Percentiles rank a stretch among this genome's conserved stretches.
Evolutionary conservation across 2,797 vertebrate genomes (phyloP).

Genomic region (Argya squamiceps): DNA sequence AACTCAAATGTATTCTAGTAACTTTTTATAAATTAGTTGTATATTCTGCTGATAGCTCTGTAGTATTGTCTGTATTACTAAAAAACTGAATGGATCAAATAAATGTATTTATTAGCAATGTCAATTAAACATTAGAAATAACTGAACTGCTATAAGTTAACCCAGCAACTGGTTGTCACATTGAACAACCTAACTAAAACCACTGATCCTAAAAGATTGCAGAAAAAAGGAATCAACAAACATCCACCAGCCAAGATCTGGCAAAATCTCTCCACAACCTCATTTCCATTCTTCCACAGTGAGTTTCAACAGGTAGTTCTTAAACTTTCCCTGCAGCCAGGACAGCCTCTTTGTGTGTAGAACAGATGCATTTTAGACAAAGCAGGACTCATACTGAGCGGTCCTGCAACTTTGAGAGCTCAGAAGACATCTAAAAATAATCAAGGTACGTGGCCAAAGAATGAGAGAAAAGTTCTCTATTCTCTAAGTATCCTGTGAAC

Average conservation of each 20-base stretch:
- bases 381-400: background rate
- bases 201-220: background rate
- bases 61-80: background rate
- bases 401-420: background rate
- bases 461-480: background rate
- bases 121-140: background rate
- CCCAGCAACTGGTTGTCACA: background rate
- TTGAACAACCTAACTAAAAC: background rate
- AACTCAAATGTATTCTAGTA: background rate
- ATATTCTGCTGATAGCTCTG: background rate
- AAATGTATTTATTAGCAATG: background rate
- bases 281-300: background rate
- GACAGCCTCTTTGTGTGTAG: background rate
- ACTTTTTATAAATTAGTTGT: background rate
- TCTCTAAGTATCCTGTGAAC: background rate
- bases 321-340: background rate
- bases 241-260: background rate
- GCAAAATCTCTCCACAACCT: background rate
- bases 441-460: background rate
- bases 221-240: background rate
- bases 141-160: background rate
- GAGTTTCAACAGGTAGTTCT: background rate
- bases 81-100: background rate
- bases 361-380: background rate
- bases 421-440: background rate